phyloP scores from a whole-genome alignment of 2,113 vertebrate genomes.

The Passer domesticus region DNA sequence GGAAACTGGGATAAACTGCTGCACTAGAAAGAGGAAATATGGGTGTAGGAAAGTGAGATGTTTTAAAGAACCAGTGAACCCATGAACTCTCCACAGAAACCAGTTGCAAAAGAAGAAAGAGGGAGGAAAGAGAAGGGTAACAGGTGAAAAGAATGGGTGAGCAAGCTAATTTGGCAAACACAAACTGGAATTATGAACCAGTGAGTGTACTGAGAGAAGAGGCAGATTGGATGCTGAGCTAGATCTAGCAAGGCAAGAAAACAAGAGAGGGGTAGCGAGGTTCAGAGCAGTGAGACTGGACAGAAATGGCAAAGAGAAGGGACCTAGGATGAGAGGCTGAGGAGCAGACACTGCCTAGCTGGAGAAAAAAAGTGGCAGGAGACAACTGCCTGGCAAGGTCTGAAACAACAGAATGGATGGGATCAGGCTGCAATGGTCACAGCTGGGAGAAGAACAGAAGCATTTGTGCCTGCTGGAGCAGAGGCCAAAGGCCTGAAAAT shows the following conservation, averaged over 20 bases:
- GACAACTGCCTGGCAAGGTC: background rate
- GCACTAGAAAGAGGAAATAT: background rate
- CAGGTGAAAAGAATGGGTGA: background rate
- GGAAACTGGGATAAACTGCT: background rate
- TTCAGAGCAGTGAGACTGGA: background rate
- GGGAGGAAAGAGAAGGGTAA: background rate
- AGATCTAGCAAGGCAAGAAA: background rate
- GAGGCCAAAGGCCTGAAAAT: background rate
- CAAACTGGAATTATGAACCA: background rate
- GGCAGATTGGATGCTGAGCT: background rate
- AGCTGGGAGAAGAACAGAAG: background rate
- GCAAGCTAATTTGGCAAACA: background rate
- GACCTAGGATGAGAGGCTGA: background rate
- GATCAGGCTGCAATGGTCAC: background rate
- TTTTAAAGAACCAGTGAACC: background rate
- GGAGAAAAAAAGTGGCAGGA: background rate
- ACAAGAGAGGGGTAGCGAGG: background rate
- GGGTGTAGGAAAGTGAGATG: background rate
- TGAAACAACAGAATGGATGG: background rate
- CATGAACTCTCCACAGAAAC: background rate
- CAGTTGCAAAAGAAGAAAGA: background rate
- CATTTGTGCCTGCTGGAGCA: background rate
- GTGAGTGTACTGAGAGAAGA: background rate
- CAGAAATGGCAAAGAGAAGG: background rate
- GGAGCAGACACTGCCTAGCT: background rate